Conservation (phyloP, 2,888 invertebrate genomes). For the Teleiodes luculella region DNA sequence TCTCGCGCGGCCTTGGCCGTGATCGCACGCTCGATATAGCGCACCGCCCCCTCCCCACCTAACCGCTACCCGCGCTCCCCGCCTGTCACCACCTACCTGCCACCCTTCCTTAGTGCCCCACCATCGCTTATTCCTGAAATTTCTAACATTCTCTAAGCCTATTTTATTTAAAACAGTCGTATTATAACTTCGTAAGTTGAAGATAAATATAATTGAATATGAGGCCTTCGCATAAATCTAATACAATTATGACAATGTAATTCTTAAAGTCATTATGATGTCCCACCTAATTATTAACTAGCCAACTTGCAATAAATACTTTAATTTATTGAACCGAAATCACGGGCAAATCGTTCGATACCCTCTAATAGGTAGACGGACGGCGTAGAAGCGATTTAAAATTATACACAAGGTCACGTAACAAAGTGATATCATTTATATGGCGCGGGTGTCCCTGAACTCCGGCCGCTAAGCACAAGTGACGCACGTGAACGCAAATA, state of each 20-base stretch:
- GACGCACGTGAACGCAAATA: slow-evolving; percentile 72
- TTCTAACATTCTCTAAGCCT: slow-evolving; percentile 40
- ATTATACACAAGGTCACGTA: slow-evolving; percentile 70
- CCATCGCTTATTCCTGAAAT: slow-evolving; percentile 34
- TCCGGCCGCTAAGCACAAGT: slow-evolving; percentile 51
- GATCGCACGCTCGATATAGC: slow-evolving; percentile 77
- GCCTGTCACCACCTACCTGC: slow-evolving; percentile 34
- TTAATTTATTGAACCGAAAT: background rate
- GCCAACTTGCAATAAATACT: background rate
- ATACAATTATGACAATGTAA: too few species aligned
- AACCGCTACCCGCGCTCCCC: slow-evolving; percentile 38
- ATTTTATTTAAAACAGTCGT: slow-evolving; percentile 13
- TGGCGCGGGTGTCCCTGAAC: slow-evolving; percentile 73
- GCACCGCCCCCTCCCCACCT: slow-evolving; percentile 41
- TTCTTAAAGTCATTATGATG: too few species aligned
- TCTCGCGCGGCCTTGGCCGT: slow-evolving; percentile 70
- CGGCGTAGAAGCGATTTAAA: slow-evolving; percentile 69
- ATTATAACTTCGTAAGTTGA: too few species aligned
- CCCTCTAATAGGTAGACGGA: slow-evolving; percentile 66
- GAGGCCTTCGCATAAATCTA: too few species aligned
- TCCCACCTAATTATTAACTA: slow-evolving; percentile 6
- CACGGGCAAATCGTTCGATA: slow-evolving; percentile 18
- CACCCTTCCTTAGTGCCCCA: slow-evolving; percentile 28
- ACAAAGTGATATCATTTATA: slow-evolving; percentile 71
- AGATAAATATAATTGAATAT: too few species aligned